Evolutionary conservation across 2,113 vertebrate species (phyloP).

Genomic region (Ciconia maguari): DNA sequence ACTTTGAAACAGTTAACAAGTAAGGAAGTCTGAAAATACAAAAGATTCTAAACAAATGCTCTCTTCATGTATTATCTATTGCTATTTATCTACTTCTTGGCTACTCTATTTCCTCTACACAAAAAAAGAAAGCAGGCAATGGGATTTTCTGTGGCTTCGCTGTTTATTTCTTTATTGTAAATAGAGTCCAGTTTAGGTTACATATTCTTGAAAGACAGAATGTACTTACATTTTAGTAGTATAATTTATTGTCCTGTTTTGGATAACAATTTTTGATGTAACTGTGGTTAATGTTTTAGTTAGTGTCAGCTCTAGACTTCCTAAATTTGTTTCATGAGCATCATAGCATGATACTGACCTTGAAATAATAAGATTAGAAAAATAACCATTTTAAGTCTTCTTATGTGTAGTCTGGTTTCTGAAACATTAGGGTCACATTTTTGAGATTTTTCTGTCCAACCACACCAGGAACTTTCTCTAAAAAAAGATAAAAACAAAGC

Average conservation of each 20-base stretch:
- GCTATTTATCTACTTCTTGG: not conserved
- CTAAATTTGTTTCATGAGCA: not conserved
- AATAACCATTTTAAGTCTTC: constrained; percentile 16
- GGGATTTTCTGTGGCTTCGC: not conserved
- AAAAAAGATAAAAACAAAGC: not conserved
- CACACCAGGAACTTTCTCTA: not conserved
- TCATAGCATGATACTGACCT: not conserved
- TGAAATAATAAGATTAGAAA: constrained; percentile 33
- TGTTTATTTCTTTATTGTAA: constrained; percentile 13
- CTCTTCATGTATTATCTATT: not conserved
- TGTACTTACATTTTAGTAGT: not conserved
- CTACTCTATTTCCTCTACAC: not conserved
- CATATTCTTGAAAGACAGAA: not conserved
- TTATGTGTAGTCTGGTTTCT: not conserved
- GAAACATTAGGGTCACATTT: constrained; percentile 41
- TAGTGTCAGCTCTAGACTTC: not conserved
- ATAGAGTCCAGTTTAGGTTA: not conserved
- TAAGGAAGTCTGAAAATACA: not conserved
- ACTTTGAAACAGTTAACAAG: not conserved
- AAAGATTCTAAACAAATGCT: not conserved
- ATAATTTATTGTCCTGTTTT: not conserved
- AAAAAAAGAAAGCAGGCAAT: not conserved
- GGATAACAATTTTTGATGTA: not conserved
- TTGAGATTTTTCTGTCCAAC: constrained; percentile 35
- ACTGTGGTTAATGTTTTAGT: not conserved